These are phyloP conservation scores for Syrrhaptes paradoxus DNA, from an alignment of 2,113 vertebrate species.

Conservation along the genomic window DNA sequence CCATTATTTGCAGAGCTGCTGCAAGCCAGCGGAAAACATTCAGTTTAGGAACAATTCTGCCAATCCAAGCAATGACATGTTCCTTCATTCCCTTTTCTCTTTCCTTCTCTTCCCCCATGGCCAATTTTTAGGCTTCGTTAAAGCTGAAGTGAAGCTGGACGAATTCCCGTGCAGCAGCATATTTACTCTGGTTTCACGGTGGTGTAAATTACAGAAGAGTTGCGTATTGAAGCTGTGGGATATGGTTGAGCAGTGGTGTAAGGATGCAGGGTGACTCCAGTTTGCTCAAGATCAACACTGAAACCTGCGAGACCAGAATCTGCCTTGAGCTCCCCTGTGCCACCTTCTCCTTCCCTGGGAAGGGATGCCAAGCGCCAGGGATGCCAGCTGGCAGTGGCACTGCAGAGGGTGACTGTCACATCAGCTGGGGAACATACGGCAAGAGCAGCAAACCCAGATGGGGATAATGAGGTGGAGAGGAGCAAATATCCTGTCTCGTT, in stretches of 20 bases:
- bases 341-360: not conserved
- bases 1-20: not conserved
- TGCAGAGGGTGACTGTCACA: not conserved
- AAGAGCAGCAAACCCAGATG: not conserved
- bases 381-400: fast-evolving
- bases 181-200: not conserved
- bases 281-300: not conserved
- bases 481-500: not conserved
- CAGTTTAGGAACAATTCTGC: not conserved
- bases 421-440: not conserved
- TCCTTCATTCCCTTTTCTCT: not conserved
- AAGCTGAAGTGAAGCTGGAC: not conserved
- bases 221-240: not conserved
- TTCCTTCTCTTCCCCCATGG: not conserved
- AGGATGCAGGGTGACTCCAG: not conserved
- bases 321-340: not conserved
- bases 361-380: not conserved
- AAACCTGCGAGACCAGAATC: not conserved
- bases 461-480: not conserved
- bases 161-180: not conserved
- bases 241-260: not conserved
- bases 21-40: not conserved
- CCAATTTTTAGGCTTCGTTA: not conserved
- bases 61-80: not conserved
- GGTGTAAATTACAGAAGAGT: not conserved